These are phyloP conservation scores for Griposia aprilina DNA, from an alignment of 2,888 invertebrate species.

Conservation along the genomic window DNA sequence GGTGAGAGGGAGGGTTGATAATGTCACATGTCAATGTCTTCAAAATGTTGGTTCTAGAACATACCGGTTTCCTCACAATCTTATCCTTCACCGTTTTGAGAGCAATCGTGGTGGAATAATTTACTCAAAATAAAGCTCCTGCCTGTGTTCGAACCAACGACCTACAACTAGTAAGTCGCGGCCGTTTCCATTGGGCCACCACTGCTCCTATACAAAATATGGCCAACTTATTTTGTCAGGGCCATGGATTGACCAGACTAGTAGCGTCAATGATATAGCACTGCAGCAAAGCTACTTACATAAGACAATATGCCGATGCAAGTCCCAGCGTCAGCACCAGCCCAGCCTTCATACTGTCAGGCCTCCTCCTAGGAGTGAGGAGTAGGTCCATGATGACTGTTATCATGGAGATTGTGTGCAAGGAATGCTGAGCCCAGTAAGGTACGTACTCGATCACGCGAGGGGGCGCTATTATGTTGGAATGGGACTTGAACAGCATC, in stretches of 20 bases:
- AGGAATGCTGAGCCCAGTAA: conserved; percentile 75
- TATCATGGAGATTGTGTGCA: conserved; percentile 74
- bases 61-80: too few relatives aligned
- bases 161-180: too few relatives aligned
- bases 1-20: too few relatives aligned
- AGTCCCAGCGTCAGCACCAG: conserved; percentile 65
- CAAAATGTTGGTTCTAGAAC: too few relatives aligned
- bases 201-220: not conserved
- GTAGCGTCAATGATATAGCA: not conserved
- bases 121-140: too few relatives aligned
- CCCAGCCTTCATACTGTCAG: conserved; percentile 65
- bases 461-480: conserved; percentile 68
- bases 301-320: conserved; percentile 60
- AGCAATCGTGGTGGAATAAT: too few relatives aligned
- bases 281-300: conserved; percentile 69
- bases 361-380: conserved; percentile 73
- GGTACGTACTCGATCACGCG: conserved; percentile 73
- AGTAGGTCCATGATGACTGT: conserved; percentile 71
- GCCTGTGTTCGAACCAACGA: too few relatives aligned
- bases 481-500: conserved; percentile 68
- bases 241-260: not conserved
- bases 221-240: not conserved
- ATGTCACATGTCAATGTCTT: too few relatives aligned
- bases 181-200: too few relatives aligned
- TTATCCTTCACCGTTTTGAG: too few relatives aligned